Conservation (phyloP, 2,797 vertebrate genomes). For the Mallotus villosus region DNA sequence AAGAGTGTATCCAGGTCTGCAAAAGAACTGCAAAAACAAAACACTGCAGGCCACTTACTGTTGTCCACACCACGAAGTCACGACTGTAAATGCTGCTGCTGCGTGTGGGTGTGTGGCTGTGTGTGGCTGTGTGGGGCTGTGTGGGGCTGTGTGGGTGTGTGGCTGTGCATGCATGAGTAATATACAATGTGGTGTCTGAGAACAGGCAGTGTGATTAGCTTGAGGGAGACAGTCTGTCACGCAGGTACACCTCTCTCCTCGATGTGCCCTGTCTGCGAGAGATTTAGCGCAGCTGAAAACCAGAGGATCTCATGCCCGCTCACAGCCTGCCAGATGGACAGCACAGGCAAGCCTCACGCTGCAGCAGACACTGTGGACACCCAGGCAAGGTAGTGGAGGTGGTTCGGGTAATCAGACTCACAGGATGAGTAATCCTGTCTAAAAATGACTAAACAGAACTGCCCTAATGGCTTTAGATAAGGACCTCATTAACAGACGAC, state of each 20-base stretch:
- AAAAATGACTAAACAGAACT: background rate
- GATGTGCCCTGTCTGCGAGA: background rate
- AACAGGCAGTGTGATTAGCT: background rate
- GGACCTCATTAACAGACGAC: too few species aligned
- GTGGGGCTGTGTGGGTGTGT: background rate
- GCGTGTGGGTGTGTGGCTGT: background rate
- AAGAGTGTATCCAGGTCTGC: too few species aligned
- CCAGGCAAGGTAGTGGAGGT: too few species aligned
- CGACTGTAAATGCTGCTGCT: too few species aligned
- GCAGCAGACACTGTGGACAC: background rate
- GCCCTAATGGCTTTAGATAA: too few species aligned
- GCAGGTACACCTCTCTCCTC: background rate
- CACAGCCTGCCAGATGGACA: background rate
- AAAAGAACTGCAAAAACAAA: too few species aligned
- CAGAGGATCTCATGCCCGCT: background rate
- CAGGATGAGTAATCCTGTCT: background rate
- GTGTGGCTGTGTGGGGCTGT: constrained; percentile 3
- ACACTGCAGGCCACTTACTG: background rate
- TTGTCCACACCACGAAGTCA: too few species aligned
- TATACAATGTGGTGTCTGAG: background rate
- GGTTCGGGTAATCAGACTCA: background rate
- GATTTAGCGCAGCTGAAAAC: background rate
- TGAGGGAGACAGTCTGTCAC: background rate
- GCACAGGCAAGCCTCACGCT: background rate
- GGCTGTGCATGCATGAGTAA: too few species aligned